A percentile compares a stretch with the other conserved stretches of the same genome.
These are phyloP conservation scores for Atta colombica DNA, from an alignment of 1,140 invertebrate species.

Conservation along the genomic window DNA sequence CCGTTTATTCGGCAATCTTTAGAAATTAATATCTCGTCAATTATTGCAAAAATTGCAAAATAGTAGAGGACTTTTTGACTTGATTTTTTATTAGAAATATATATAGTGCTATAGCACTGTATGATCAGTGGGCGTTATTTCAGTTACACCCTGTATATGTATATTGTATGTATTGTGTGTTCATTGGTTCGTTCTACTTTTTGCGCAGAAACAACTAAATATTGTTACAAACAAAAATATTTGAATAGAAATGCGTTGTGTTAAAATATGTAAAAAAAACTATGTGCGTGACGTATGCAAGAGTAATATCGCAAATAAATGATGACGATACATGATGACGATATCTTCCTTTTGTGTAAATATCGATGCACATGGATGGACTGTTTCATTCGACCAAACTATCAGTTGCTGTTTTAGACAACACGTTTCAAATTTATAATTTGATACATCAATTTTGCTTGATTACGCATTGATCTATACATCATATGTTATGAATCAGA, in stretches of 20 bases:
- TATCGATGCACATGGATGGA: constrained; percentile 57
- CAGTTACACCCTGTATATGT: not conserved
- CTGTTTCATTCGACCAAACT: constrained; percentile 53
- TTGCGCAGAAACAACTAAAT: not conserved
- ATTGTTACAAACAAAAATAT: constrained; percentile 20
- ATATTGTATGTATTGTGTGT: not conserved
- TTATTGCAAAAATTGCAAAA: no score
- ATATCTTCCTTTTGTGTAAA: constrained; percentile 57
- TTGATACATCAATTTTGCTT: constrained; percentile 48
- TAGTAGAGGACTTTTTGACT: no score
- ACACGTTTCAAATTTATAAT: constrained; percentile 71
- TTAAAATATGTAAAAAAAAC: constrained; percentile 12
- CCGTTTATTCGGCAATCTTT: no score
- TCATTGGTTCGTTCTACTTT: not conserved
- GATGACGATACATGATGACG: constrained; percentile 66
- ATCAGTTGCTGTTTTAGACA: constrained; percentile 60
- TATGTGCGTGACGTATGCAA: not conserved
- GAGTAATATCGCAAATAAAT: constrained; percentile 55
- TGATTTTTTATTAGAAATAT: no score
- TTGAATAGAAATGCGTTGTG: not conserved
- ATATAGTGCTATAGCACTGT: no score
- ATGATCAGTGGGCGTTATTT: no score
- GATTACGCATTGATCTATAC: constrained; percentile 11
- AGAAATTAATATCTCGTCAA: no score
- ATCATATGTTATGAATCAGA: not conserved